These are phyloP conservation scores for Macaria liturata DNA, from an alignment of 2,888 invertebrate genomes.

Conservation along the genomic window DNA sequence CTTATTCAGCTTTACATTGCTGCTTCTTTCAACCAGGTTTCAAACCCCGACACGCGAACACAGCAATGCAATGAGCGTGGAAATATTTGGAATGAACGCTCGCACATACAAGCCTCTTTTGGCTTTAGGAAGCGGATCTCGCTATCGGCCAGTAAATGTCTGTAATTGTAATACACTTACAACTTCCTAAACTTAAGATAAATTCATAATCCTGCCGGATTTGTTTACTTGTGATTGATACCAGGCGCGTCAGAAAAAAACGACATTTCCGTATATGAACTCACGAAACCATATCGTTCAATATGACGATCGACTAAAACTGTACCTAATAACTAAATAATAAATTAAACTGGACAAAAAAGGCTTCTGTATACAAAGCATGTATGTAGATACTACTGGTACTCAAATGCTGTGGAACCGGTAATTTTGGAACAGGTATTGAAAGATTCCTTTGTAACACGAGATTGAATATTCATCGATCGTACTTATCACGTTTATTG, in stretches of 20 bases:
- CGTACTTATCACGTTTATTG: constrained; percentile 12
- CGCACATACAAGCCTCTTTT: constrained; percentile 34
- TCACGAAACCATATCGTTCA: constrained; percentile 52
- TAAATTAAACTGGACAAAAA: constrained; percentile 17
- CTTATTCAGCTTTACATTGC: constrained; percentile 48
- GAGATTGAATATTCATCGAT: constrained; percentile 16
- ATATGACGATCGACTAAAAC: constrained; percentile 34
- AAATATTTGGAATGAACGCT: constrained; percentile 31
- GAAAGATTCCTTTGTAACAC: constrained; percentile 16
- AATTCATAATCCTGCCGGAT: constrained; percentile 69
- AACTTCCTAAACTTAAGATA: constrained; percentile 75
- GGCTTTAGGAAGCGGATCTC: constrained; percentile 73
- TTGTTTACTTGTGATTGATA: constrained; percentile 60
- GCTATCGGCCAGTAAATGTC: constrained; percentile 61
- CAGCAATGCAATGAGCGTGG: constrained; percentile 29
- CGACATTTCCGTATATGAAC: constrained; percentile 71
- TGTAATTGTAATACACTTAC: constrained; percentile 54
- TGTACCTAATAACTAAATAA: constrained; percentile 36
- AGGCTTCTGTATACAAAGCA: constrained; percentile 8
- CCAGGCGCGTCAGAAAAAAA: constrained; percentile 45
- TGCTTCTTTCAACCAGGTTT: constrained; percentile 31
- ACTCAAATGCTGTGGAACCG: constrained; percentile 11
- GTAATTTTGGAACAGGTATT: constrained; percentile 12
- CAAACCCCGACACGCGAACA: constrained; percentile 27
- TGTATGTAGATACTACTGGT: constrained; percentile 2